Base-by-base conservation (phyloP, 2,797 vertebrate genomes). In the Pseudocheirus occidentalis region DNA sequence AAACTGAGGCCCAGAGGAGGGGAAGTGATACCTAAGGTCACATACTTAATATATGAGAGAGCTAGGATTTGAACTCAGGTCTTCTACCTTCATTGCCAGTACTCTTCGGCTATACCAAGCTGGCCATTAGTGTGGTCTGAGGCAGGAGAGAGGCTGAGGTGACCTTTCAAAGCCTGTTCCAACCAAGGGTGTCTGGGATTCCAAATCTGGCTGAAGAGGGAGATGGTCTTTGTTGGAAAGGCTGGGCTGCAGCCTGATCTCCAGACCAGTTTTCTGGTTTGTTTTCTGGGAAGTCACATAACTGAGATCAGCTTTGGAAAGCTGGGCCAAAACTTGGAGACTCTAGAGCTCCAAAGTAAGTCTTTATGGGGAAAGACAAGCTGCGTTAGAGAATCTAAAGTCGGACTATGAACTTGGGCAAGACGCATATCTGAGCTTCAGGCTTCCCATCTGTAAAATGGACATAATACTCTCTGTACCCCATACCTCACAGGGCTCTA, bases 291-390 rank as follows among this genome's bases (percentile, higher is more conserved):
- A 95, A 31, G 13, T 93, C 66, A 91, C 1, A 66, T 11, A 24
- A 81, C 34, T 66, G 62, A 24, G 66, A 9, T 92, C 46, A 91
- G 95, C 29, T 96, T 95, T 94, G 55, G 40, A 94, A 96, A 46
- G 21, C 6, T 9, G n/a, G 66, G 5, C 66, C 66, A n/a, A 81
- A 91, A 90, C 28, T 54, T 28, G 46, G 50, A 91, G 18, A 27
- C 1, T 93, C 62, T 91, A 1, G 46, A 62, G 13, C 93, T 4
- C 95, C 50, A 93, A 94, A 93, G 2, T 91, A 27, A 93, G 90
- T 90, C n/a, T 81, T 29, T 21, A 55, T 92, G 57, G 93, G 29
- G 94, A 95, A 94, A 95, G n/a, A 81, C 90, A 66, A n/a, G 59
- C 31, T n/a, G 66, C 34, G 1, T 34, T n/a, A 66, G 62, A 34